These are phyloP conservation scores for Mixornis gularis DNA, from an alignment of 2,113 vertebrate genomes.

Conservation along the genomic window DNA sequence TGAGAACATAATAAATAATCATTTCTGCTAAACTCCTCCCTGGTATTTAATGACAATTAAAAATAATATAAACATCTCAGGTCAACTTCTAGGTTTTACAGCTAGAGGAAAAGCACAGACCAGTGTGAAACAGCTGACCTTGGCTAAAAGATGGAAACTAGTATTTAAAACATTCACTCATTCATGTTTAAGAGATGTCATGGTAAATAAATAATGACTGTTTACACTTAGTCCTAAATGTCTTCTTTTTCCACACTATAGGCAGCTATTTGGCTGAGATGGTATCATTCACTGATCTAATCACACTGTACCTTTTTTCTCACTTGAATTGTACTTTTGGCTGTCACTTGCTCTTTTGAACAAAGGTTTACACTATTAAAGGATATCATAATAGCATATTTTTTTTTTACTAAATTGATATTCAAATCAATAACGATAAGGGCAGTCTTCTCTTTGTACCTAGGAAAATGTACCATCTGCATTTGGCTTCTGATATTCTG, in stretches of 20 bases:
- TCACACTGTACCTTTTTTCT: constrained; percentile 72
- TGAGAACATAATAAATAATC: neutral
- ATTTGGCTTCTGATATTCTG: constrained; percentile 69
- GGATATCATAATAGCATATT: constrained; percentile 65
- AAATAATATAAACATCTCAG: neutral
- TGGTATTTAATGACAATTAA: neutral
- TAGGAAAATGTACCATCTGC: constrained; percentile 71
- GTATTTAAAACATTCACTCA: constrained; percentile 75
- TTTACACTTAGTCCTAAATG: constrained; percentile 72
- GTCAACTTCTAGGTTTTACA: neutral
- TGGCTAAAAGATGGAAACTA: constrained; percentile 66
- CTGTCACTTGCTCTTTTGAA: constrained; percentile 74
- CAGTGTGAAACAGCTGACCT: constrained; percentile 68
- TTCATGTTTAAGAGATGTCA: constrained; percentile 78
- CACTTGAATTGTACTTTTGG: constrained; percentile 71
- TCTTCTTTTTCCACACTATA: constrained; percentile 73
- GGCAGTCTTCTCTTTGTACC: constrained; percentile 68
- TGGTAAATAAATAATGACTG: constrained; percentile 81
- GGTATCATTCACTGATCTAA: constrained; percentile 67
- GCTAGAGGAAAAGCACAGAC: neutral
- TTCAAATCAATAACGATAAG: constrained; percentile 66
- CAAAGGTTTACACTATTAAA: constrained; percentile 68
- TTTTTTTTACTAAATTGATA: constrained; percentile 45
- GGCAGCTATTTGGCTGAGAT: constrained; percentile 72
- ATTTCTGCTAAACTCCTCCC: neutral